Percentiles rank a stretch among this genome's conserved stretches.
Conservation (phyloP, 2,888 invertebrate species). For the Sminthurides aquaticus region DNA sequence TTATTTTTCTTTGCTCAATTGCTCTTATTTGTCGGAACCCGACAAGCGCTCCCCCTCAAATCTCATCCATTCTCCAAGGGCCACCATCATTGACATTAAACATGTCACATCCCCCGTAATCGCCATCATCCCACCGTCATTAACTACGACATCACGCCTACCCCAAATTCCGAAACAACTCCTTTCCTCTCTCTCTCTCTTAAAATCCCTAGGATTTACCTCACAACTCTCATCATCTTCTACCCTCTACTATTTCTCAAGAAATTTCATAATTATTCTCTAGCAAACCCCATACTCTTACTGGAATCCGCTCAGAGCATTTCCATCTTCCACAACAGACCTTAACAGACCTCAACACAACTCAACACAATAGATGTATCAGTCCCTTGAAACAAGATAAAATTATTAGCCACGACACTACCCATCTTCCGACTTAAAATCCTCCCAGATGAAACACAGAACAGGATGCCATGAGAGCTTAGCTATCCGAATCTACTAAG, state of each 20-base stretch:
- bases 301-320: too few relatives aligned
- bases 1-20: constrained; percentile 14
- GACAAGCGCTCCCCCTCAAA: constrained; percentile 11
- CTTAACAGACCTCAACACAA: too few relatives aligned
- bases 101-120: constrained; percentile 8
- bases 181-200: not conserved
- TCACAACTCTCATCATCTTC: not conserved
- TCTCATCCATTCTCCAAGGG: not conserved
- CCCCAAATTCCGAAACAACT: not conserved
- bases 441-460: too few relatives aligned
- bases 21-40: constrained; percentile 20
- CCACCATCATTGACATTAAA: constrained; percentile 17
- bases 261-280: not conserved
- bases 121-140: not conserved
- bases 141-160: not conserved
- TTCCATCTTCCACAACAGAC: too few relatives aligned
- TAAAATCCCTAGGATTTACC: not conserved
- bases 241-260: not conserved
- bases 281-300: not conserved
- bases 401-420: too few relatives aligned
- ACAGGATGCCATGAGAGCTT: too few relatives aligned
- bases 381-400: too few relatives aligned
- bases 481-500: too few relatives aligned
- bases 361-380: too few relatives aligned
- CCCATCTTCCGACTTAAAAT: too few relatives aligned